These are phyloP conservation scores for Galago senegalensis DNA, from an alignment of 2,797 vertebrate species.

Conservation along the genomic window DNA sequence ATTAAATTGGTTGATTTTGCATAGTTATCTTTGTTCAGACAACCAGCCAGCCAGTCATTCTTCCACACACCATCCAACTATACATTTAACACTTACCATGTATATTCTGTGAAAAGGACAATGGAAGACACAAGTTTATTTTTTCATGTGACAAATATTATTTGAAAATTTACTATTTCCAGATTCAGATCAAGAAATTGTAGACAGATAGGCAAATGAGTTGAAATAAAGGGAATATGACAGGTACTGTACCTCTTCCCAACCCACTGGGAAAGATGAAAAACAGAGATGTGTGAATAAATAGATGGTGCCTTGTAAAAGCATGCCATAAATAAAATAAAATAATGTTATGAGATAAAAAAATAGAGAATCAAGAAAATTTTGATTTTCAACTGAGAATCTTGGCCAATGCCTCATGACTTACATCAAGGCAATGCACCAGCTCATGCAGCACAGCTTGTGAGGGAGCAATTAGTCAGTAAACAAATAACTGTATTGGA, in stretches of 20 bases:
- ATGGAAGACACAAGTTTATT: neutral
- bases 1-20: neutral
- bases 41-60: neutral
- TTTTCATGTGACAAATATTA: neutral
- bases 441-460: no score
- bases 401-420: no score
- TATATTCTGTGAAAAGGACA: neutral
- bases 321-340: neutral
- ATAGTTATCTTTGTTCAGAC: neutral
- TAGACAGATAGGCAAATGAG: neutral
- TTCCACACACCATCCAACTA: neutral
- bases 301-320: neutral
- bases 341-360: neutral
- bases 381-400: no score
- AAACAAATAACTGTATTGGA: no score
- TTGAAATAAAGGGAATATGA: constrained; percentile 28
- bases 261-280: neutral
- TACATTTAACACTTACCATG: neutral
- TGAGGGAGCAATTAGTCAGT: no score
- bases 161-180: neutral
- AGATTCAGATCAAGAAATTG: neutral
- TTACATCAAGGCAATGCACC: no score
- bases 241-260: neutral
- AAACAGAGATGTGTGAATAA: neutral
- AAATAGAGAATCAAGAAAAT: no score